Percentiles rank a stretch among this genome's conserved stretches.
phyloP scores from a whole-genome alignment of 1,140 invertebrate genomes.

The Tribolium castaneum region DNA sequence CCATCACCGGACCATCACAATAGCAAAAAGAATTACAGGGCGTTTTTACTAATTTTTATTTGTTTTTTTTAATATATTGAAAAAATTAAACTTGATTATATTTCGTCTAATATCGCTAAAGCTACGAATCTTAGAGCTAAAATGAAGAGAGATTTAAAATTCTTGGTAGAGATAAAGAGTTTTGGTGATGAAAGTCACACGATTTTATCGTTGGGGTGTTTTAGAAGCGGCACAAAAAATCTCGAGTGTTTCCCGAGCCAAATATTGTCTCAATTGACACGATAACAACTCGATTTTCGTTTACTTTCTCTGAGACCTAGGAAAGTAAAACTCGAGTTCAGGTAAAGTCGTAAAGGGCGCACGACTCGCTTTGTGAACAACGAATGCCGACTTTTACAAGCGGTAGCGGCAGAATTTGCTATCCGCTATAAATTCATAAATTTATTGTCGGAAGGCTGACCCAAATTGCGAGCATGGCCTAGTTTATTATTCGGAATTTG shows the following conservation, averaged over 20 bases:
- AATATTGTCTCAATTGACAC: not conserved
- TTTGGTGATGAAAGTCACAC: constrained; percentile 23
- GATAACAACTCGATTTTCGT: not conserved
- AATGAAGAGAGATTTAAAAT: not conserved
- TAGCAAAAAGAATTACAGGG: too few relatives aligned
- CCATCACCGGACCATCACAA: too few relatives aligned
- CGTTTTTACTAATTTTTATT: too few relatives aligned
- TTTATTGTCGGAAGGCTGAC: not conserved
- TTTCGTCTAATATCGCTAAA: too few relatives aligned
- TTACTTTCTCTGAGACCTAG: not conserved
- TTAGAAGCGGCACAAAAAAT: not conserved
- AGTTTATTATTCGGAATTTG: not conserved
- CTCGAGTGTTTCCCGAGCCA: not conserved
- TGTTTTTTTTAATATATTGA: too few relatives aligned
- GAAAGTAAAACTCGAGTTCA: constrained; percentile 14
- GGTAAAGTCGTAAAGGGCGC: constrained; percentile 19
- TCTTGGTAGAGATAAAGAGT: constrained; percentile 21
- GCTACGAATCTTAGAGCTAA: too few relatives aligned
- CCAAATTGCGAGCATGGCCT: not conserved
- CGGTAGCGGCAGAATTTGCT: constrained; percentile 11
- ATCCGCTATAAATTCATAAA: constrained; percentile 25
- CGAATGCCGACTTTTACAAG: constrained; percentile 16
- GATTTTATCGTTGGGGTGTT: not conserved
- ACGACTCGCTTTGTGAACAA: not conserved
- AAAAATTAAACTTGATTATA: too few relatives aligned